Percentiles rank a stretch among this genome's conserved stretches.
Conservation (phyloP, 2,888 invertebrate species). For the Cheilosia vernalis region DNA sequence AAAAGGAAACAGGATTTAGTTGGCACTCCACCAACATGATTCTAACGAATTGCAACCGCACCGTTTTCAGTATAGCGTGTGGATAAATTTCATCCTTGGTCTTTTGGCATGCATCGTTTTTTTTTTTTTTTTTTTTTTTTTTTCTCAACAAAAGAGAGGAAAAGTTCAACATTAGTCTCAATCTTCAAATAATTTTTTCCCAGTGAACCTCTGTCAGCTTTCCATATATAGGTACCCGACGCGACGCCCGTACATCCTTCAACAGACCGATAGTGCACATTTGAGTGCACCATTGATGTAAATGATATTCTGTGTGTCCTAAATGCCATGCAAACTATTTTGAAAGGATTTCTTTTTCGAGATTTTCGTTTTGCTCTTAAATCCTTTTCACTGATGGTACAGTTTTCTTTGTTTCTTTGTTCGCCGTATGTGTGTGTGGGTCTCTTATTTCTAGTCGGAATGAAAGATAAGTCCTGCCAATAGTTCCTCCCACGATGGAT, state of each 20-base stretch:
- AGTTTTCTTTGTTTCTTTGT: conserved; percentile 2
- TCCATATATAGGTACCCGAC: no score
- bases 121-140: not conserved
- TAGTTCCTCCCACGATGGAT: conserved; percentile 37
- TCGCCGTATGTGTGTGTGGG: not conserved
- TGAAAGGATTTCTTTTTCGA: conserved; percentile 10
- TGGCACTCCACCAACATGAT: conserved; percentile 2
- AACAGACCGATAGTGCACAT: conserved; percentile 18
- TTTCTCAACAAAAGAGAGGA: not conserved
- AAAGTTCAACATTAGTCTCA: conserved; percentile 52
- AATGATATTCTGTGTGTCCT: conserved; percentile 37
- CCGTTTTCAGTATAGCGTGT: conserved; percentile 15
- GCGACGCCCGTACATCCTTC: conserved; percentile 4
- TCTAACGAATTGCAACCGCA: conserved; percentile 56
- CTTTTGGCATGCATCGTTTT: conserved; percentile 25
- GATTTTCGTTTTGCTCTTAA: not conserved
- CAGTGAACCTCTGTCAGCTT: conserved; percentile 35
- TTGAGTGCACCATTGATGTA: conserved; percentile 42
- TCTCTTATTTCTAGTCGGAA: conserved; percentile 11
- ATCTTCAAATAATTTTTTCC: conserved; percentile 55
- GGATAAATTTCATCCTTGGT: conserved; percentile 38
- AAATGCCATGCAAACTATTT: conserved; percentile 36
- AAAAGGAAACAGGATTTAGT: not conserved
- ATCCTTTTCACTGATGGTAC: conserved; percentile 8
- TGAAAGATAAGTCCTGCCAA: conserved; percentile 44